Evolutionary conservation across 2,888 invertebrate species (phyloP).

Genomic region (Sminthurides aquaticus): DNA sequence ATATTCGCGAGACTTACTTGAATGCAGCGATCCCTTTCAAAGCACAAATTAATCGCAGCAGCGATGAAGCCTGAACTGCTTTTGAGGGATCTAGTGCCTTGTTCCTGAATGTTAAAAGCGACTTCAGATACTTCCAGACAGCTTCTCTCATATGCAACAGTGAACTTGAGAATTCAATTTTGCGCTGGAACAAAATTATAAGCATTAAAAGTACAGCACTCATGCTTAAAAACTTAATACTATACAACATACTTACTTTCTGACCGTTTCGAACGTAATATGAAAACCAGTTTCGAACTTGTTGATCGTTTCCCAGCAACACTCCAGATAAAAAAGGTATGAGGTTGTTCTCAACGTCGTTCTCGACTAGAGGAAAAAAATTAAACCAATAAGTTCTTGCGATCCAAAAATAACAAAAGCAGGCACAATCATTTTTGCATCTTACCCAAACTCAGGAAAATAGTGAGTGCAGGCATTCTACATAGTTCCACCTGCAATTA

Average conservation of each 20-base stretch:
- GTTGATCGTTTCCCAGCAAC: conserved; percentile 80
- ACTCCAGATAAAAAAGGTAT: conserved; percentile 83
- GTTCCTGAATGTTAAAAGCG: conserved; percentile 23
- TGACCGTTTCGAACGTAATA: conserved; percentile 80
- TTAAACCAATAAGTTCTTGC: not conserved
- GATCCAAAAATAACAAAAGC: not conserved
- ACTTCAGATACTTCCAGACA: conserved; percentile 32
- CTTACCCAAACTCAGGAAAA: conserved; percentile 65
- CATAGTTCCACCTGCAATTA: conserved; percentile 63
- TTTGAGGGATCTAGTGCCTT: conserved; percentile 25
- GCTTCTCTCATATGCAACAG: conserved; percentile 36
- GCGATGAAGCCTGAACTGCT: conserved; percentile 75
- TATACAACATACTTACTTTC: conserved; percentile 50
- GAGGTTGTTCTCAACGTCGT: conserved; percentile 49
- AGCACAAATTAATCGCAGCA: conserved; percentile 83
- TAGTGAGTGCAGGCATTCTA: conserved; percentile 79
- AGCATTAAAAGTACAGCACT: not conserved
- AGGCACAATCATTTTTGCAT: not conserved
- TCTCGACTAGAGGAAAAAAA: conserved; percentile 26
- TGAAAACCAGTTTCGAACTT: conserved; percentile 85
- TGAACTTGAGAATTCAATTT: conserved; percentile 34
- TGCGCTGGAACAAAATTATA: conserved; percentile 25
- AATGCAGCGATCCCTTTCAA: conserved; percentile 85
- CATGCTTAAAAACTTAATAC: conserved; percentile 1
- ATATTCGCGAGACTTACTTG: conserved; percentile 56